These are phyloP conservation scores for Camponotus floridanus DNA, from an alignment of 1,140 invertebrate species.

Conservation along the genomic window DNA sequence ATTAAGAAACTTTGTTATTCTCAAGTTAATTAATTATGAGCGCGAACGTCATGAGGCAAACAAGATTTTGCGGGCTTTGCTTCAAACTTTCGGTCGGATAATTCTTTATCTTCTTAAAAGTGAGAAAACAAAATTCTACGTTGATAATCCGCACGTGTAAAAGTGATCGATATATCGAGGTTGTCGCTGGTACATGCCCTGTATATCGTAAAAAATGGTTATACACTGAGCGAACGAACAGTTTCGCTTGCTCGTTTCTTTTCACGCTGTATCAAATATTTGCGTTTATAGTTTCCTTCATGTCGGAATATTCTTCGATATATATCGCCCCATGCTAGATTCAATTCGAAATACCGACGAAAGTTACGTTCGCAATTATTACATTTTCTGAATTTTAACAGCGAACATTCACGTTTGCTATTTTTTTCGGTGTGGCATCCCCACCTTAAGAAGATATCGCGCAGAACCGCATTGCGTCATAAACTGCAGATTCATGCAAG, in stretches of 20 bases:
- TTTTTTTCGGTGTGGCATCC: too few relatives aligned
- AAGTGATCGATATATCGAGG: slow-evolving; percentile 14
- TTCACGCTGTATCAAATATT: too few relatives aligned
- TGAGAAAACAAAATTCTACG: neutral
- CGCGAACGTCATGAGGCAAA: slow-evolving; percentile 3
- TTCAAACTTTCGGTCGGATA: neutral
- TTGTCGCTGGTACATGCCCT: neutral
- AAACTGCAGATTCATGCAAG: slow-evolving; percentile 7
- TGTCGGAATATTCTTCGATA: neutral
- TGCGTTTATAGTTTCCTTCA: too few relatives aligned
- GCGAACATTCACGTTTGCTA: too few relatives aligned
- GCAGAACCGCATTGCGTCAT: neutral
- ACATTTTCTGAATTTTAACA: too few relatives aligned
- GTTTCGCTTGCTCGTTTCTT: too few relatives aligned
- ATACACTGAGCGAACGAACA: neutral
- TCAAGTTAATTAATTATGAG: slow-evolving; percentile 20
- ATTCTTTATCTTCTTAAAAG: neutral
- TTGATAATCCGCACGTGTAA: slow-evolving; percentile 1
- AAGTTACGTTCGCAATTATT: too few relatives aligned
- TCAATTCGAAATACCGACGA: too few relatives aligned
- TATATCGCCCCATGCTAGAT: too few relatives aligned
- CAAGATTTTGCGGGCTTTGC: neutral
- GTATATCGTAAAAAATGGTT: neutral
- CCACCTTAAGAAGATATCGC: neutral
- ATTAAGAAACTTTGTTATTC: slow-evolving; percentile 48